Evolutionary conservation across 92 coral and sea anemone species (phyloP).

Genomic region (Hydrozoanthus gracilis): DNA sequence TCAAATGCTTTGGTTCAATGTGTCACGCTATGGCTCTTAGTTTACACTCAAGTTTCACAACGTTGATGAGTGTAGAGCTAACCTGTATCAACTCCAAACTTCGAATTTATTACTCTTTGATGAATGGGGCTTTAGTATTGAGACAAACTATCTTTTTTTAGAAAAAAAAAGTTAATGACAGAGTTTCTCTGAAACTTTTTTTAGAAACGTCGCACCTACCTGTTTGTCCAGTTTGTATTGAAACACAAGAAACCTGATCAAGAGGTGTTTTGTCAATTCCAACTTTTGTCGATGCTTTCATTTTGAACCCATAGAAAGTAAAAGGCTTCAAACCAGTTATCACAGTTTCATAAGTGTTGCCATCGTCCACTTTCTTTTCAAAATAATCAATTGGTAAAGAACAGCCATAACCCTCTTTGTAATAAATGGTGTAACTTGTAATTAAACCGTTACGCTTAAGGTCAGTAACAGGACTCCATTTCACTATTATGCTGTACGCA

Average conservation of each 20-base stretch:
- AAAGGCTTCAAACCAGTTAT: background rate
- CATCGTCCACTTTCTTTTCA: background rate
- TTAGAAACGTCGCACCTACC: background rate
- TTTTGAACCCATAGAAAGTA: conserved; percentile 13
- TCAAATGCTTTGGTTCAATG: too few species aligned
- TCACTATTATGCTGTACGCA: background rate
- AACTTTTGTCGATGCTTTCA: conserved; percentile 11
- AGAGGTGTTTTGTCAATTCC: conserved; percentile 33
- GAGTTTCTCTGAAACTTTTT: background rate
- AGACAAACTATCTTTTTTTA: background rate
- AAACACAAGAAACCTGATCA: background rate
- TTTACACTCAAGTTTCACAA: too few species aligned
- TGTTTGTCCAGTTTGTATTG: background rate
- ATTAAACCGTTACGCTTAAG: too few species aligned
- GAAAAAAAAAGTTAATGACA: background rate
- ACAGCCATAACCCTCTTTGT: background rate
- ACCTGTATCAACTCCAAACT: too few species aligned
- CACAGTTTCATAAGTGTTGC: background rate
- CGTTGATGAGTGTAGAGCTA: too few species aligned
- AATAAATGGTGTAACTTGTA: too few species aligned
- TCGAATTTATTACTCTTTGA: too few species aligned
- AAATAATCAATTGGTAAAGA: background rate
- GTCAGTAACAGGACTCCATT: too few species aligned
- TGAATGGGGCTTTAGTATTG: background rate
- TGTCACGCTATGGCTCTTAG: too few species aligned